These are phyloP conservation scores for Odontomyia ornata DNA, from an alignment of 2,888 invertebrate genomes.

Conservation along the genomic window DNA sequence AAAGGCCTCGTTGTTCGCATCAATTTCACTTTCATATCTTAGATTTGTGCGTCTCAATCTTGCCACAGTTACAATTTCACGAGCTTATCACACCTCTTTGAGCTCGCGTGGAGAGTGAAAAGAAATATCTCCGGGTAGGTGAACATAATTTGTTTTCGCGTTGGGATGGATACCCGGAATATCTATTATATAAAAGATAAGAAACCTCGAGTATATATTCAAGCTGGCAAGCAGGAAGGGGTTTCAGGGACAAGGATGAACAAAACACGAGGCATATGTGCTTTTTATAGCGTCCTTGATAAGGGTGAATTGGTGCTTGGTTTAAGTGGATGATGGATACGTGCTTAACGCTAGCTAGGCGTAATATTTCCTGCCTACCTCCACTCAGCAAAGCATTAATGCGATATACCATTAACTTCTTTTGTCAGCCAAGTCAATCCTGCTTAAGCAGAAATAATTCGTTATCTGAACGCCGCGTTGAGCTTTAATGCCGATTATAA, in stretches of 20 bases:
- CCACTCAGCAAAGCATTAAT: constrained; percentile 3
- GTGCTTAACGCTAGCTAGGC: constrained; percentile 17
- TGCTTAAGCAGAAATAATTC: constrained; percentile 31
- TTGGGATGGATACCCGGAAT: constrained; percentile 1
- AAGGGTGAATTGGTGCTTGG: constrained; percentile 46
- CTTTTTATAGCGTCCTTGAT: constrained; percentile 46
- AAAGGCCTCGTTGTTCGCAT: constrained; percentile 22
- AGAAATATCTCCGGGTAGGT: constrained; percentile 20
- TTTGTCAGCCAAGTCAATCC: not conserved
- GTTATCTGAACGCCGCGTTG: constrained; percentile 35
- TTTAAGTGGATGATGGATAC: constrained; percentile 46
- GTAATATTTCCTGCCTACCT: constrained; percentile 12
- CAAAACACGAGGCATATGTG: constrained; percentile 42
- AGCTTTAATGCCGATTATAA: not conserved
- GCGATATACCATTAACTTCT: constrained; percentile 13
- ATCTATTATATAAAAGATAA: constrained; percentile 33
- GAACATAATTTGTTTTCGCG: constrained; percentile 34
- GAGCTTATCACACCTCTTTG: constrained; percentile 36
- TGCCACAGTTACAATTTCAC: constrained; percentile 9
- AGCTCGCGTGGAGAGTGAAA: constrained; percentile 15
- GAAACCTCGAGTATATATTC: constrained; percentile 24
- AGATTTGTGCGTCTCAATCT: not conserved
- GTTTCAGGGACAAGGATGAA: constrained; percentile 14
- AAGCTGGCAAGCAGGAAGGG: not conserved
- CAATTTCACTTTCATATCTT: not conserved